Base-by-base conservation (phyloP, 2,797 vertebrate genomes). In the Notolepis coatsorum region DNA sequence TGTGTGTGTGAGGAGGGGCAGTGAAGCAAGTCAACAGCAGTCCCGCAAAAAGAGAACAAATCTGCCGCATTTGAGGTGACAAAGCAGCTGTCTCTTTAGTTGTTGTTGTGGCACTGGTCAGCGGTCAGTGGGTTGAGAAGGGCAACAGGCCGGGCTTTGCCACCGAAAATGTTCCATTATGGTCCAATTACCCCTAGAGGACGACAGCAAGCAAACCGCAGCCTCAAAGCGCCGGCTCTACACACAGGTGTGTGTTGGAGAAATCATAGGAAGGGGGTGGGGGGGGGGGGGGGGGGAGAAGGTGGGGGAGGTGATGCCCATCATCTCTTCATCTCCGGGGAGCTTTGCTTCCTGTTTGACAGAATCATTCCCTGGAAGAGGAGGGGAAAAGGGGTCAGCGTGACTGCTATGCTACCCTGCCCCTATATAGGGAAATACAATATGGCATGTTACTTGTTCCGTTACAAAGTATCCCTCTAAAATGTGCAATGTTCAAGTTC, bases 141-240 rank as follows among this genome's bases (percentile, higher is more conserved):
- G 60, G 45, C 56, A 81, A 68, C 55, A 25, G 61, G 49, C 58
- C 68, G 20, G 45, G 51, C 51, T 75, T 60, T 51, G 53, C 56
- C 31, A 3, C 74, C 52, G 61, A 74, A 71, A 76, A 70, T 71
- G 55, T 82, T 74, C 65, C 47, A 77, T 65, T 71, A 70, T 68
- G 50, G 64, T 75, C 61, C 71, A 70, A 62, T 77, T 65, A 74
- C 68, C 58, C 37, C 66, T 47, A 21, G 59, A 54, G 66, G 28
- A 25, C 10, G 52, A n/a, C n/a, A n/a, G n/a, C n/a, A n/a, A n/a
- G n/a, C n/a, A n/a, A n/a, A n/a, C n/a, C n/a, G n/a, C n/a, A n/a
- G n/a, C n/a, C n/a, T n/a, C n/a, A n/a, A n/a, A n/a, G n/a, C n/a
- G n/a, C n/a, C n/a, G n/a, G n/a, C n/a, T n/a, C n/a, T n/a, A n/a